A percentile compares a stretch with the other conserved stretches of the same genome.
Conservation (phyloP, 2,113 vertebrate genomes). For the Ciconia maguari region DNA sequence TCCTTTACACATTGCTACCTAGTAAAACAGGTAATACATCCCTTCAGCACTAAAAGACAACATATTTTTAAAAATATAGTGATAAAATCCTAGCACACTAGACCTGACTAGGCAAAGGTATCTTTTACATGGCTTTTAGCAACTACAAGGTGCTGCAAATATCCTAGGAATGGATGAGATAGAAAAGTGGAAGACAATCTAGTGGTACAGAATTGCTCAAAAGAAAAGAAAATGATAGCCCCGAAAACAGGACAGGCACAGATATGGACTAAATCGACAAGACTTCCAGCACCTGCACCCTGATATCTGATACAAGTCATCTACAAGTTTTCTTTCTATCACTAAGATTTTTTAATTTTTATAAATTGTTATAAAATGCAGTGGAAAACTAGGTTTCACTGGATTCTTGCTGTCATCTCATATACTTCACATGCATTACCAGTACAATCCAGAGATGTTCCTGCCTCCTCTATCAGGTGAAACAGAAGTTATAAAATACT, state of each 20-base stretch:
- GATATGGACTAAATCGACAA: background rate
- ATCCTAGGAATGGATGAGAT: background rate
- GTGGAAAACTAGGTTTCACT: background rate
- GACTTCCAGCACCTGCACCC: background rate
- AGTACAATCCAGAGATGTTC: background rate
- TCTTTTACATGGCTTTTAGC: background rate
- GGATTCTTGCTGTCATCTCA: background rate
- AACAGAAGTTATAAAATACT: background rate
- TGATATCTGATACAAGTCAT: background rate
- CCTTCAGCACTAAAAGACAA: background rate
- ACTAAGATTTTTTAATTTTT: background rate
- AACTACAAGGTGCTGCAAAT: background rate
- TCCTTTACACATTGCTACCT: background rate
- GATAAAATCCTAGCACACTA: background rate
- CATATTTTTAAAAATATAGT: background rate
- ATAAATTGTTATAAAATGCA: background rate
- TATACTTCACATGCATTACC: background rate
- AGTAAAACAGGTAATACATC: background rate
- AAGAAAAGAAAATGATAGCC: background rate
- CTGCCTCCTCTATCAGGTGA: background rate
- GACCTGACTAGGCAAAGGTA: background rate
- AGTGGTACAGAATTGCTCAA: background rate
- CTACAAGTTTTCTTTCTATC: background rate
- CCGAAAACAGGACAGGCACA: background rate
- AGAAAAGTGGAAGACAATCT: background rate